Base-by-base conservation (phyloP, 2,797 vertebrate genomes). In the Typhlichthys eigenmanni region DNA sequence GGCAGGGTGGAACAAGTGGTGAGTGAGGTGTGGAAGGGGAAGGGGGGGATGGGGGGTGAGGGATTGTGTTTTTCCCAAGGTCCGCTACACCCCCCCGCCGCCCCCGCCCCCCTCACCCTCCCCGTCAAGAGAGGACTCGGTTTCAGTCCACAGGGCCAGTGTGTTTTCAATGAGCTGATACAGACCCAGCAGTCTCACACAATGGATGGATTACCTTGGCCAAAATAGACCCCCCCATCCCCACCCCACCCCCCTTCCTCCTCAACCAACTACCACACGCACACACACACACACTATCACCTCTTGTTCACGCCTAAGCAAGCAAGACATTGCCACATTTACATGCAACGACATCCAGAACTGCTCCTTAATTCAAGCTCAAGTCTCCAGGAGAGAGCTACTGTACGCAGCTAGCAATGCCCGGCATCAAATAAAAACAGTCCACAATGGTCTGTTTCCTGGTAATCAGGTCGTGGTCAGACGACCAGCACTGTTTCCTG, bases 131-230 rank as follows among this genome's bases (percentile, higher is more conserved):
- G 92, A 87, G 79, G 88, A 91, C 92, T 95, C 93, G 91, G 90
- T 94, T 93, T 93, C 94, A 94, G 89, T 92, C 90, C 88, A 80
- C 75, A 89, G 90, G 91, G 93, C 88, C 84, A 84, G 85, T 73
- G 87, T 86, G 84, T 92, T 89, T 89, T 93, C 91, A 87, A 88
- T 93, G 92, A 91, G 91, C 87, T 92, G 89, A 93, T 92, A 93
- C 90, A 93, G 91, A 93, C 89, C 90, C 92, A 92, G 91, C 92
- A 91, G 89, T 91, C 85, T 79, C 84, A 73, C 91, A 85, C 89
- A 92, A 91, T 88, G 85, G 89, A 93, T 87, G 88, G 86, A 86
- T 91, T 93, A 94, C 89, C 89, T 83, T 80, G 78, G 79, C 84
- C 88, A 91, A 90, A 91, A 90, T 81, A 89, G 83, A 86, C 80